Evolutionary conservation across 2,797 vertebrate genomes (phyloP).

Genomic region (Malurus leucopterus): DNA sequence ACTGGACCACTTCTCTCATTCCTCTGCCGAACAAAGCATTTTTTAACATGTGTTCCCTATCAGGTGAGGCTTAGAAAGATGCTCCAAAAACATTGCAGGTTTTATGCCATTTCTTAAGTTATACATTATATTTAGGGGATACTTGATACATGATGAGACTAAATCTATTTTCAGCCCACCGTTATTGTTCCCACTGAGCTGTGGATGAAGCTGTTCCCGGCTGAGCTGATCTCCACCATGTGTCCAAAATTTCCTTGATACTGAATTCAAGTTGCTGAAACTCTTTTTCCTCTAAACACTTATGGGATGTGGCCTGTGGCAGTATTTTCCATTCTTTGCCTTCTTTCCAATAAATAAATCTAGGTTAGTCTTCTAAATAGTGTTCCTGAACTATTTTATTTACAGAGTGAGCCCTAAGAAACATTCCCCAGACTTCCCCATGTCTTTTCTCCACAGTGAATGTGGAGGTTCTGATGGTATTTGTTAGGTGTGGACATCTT

Average conservation of each 20-base stretch:
- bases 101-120: not conserved
- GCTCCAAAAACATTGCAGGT: not conserved
- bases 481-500: not conserved
- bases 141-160: not conserved
- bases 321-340: not conserved
- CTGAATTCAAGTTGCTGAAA: not conserved
- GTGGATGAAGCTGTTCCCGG: not conserved
- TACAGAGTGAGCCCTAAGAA: not conserved
- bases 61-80: not conserved
- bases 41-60: rapidly evolving
- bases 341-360: not conserved
- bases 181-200: not conserved
- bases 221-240: not conserved
- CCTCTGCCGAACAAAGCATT: not conserved
- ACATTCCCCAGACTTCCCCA: not conserved
- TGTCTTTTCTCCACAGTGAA: not conserved
- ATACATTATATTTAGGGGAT: not conserved
- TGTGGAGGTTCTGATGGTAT: not conserved
- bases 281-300: not conserved
- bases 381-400: not conserved
- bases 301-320: not conserved
- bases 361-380: not conserved
- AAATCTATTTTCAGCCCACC: not conserved
- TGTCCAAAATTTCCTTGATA: not conserved
- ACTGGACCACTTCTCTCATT: not conserved